Evolutionary conservation across 1,140 invertebrate genomes (phyloP), one percentile per base, ranked within the genome.

Genomic region (Dendroctonus ponderosae): DNA sequence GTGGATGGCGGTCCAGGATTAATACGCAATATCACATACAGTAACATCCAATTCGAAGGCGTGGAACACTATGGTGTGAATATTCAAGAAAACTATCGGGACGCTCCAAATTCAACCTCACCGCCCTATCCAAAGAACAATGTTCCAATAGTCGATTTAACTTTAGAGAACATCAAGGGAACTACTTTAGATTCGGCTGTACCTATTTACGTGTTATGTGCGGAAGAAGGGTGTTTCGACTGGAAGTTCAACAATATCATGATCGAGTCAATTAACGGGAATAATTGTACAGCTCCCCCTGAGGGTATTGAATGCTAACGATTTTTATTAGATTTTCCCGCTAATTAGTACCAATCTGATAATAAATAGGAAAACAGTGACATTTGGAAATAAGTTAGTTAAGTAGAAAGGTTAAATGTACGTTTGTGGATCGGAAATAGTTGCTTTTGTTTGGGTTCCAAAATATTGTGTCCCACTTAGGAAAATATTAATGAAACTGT

Each of bases 11-110:
- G 61, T 40, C 12, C 48, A 43, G 69, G 69, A 7, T 8, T 41
- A n/a, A 57, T 71, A 11, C 43, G 7, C 7, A 63, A 64, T 53
- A 52, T 70, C 7, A 68, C 66, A 11, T 68, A 71, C 39, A 51
- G 46, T 3, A 71, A 71, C 26, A 70, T 70, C 14, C n/a, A 59
- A 14, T 46, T 70, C 12, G 37, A 15, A 41, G 66, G 66, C 8
- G 7, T 40, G 8, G 14, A 7, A n/a, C 50, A 54, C 6, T 64
- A 64, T 39, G 62, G 50, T n/a, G 44, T 64, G 8, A 54, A 64
- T 44, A 40, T 64, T 41, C 51, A 54, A 57, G 39, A 64, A 37
- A 50, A 64, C 15, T 64, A 64, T 26, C 9, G 39, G 39, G 48
- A 63, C 5, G 26, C 26, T 26, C 6, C 37, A 11, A 61, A 44